Conservation (phyloP, 2,888 invertebrate species). For the Dendrolimus pini region DNA sequence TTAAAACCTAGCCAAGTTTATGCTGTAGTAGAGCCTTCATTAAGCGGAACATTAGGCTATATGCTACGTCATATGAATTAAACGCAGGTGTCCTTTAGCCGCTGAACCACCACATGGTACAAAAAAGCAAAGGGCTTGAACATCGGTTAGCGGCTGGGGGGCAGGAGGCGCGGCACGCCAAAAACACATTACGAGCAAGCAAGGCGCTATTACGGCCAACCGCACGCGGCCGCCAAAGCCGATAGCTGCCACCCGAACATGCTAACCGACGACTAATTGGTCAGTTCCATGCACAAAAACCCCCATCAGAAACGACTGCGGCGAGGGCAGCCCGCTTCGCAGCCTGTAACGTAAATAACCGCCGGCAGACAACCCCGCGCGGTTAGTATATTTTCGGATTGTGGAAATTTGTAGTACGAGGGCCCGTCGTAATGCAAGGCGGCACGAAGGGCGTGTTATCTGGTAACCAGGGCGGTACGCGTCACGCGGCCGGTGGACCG, state of each 20-base stretch:
- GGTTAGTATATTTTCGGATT: constrained; percentile 35
- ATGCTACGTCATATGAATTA: too few relatives aligned
- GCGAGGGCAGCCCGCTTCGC: constrained; percentile 44
- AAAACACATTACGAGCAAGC: constrained; percentile 65
- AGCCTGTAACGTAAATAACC: constrained; percentile 44
- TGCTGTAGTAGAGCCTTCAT: too few relatives aligned
- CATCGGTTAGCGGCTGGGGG: constrained; percentile 56
- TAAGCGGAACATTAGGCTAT: too few relatives aligned
- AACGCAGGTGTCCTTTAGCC: too few relatives aligned
- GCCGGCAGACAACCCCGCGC: constrained; percentile 23
- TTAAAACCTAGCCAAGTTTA: too few relatives aligned
- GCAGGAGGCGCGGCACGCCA: constrained; percentile 64
- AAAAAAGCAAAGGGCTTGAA: background rate
- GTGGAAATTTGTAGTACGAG: constrained; percentile 33
- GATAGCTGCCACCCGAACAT: constrained; percentile 63
- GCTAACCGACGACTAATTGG: constrained; percentile 68
- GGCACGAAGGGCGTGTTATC: constrained; percentile 55
- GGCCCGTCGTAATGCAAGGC: constrained; percentile 47
- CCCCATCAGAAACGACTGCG: constrained; percentile 53
- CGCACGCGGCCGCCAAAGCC: constrained; percentile 57
- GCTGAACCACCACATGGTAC: too few relatives aligned
- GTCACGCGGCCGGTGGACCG: constrained; percentile 54
- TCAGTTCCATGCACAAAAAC: constrained; percentile 62
- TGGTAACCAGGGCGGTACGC: constrained; percentile 53
- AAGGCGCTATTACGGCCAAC: constrained; percentile 68